A percentile compares a stretch with the other conserved stretches of the same genome.
phyloP scores from a whole-genome alignment of 2,113 vertebrate genomes.

The Bagarius yarrelli region DNA sequence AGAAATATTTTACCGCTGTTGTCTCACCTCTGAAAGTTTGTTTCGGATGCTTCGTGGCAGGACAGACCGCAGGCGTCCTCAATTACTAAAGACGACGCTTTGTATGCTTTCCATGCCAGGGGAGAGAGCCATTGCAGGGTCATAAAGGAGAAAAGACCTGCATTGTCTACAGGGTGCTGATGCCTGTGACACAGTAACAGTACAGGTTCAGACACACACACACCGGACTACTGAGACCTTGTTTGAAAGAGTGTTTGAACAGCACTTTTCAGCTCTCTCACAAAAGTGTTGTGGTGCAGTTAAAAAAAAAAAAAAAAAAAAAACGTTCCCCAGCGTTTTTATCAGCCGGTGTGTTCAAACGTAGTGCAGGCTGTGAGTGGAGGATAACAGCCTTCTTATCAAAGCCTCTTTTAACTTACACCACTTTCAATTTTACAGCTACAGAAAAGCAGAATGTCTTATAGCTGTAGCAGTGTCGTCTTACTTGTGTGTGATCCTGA shows the following conservation, averaged over 20 bases:
- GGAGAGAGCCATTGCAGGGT: conserved; percentile 79
- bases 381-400: conserved; percentile 64
- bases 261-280: conserved; percentile 67
- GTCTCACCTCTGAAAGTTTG: conserved; percentile 75
- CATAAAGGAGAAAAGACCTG: conserved; percentile 80
- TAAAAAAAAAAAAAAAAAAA: conserved; percentile 51
- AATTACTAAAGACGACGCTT: conserved; percentile 64
- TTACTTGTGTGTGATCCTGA: conserved; percentile 79
- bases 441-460: conserved; percentile 19
- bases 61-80: conserved; percentile 77
- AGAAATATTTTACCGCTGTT: not conserved
- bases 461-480: not conserved
- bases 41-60: conserved; percentile 74
- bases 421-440: conserved; percentile 25
- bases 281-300: conserved; percentile 63
- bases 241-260: conserved; percentile 8
- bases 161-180: conserved; percentile 81
- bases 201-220: not conserved
- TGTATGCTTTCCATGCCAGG: conserved; percentile 71
- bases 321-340: conserved; percentile 45
- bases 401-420: conserved; percentile 44
- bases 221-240: not conserved
- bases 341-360: conserved; percentile 62
- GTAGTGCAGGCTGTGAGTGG: conserved; percentile 45
- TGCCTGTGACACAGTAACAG: conserved; percentile 63